Conservation (phyloP, 2,113 vertebrate genomes). For the Okapia johnstoni region DNA sequence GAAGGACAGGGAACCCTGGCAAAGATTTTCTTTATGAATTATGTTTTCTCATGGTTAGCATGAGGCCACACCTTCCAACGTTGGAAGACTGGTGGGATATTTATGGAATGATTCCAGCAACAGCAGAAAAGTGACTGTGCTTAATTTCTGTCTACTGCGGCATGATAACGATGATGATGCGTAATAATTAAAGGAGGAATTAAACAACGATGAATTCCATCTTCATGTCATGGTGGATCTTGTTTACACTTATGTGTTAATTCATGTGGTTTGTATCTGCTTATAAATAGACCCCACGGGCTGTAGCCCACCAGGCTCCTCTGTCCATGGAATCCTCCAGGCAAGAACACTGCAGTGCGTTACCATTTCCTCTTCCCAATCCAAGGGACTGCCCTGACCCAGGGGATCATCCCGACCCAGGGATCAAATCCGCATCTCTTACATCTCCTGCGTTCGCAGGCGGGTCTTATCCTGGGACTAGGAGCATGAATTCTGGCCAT, state of each 20-base stretch:
- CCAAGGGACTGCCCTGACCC: neutral
- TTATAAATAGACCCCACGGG: neutral
- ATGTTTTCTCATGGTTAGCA: neutral
- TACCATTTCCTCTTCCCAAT: neutral
- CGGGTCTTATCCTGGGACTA: neutral
- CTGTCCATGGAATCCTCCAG: neutral
- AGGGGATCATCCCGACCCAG: neutral
- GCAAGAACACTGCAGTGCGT: neutral
- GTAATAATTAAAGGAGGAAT: neutral
- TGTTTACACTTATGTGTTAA: neutral
- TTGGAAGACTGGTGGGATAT: neutral
- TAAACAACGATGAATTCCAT: neutral
- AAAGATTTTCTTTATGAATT: neutral
- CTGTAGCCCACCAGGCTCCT: neutral
- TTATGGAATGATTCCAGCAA: neutral
- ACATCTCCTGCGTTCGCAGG: neutral
- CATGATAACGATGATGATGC: neutral
- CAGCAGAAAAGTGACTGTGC: neutral
- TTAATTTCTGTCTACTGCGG: neutral
- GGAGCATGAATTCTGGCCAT: neutral
- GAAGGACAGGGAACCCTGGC: neutral
- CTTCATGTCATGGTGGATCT: neutral
- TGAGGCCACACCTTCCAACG: neutral
- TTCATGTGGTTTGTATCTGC: neutral
- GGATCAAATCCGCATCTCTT: neutral